phyloP scores from a whole-genome alignment of 2,797 vertebrate genomes.

The Fundulus diaphanus region DNA sequence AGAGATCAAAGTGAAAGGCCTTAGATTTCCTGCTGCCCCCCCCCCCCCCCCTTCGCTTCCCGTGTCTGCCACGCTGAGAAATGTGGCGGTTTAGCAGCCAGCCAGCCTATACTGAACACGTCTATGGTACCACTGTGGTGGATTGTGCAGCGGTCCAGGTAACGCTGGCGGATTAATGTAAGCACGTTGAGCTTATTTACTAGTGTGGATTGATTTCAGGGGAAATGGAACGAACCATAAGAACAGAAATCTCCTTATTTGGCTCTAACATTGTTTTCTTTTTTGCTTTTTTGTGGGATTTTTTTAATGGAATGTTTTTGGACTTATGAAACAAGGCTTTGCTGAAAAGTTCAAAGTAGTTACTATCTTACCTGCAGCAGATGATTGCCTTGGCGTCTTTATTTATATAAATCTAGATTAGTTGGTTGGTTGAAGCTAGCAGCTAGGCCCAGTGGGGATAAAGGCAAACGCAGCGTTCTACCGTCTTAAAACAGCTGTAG shows the following conservation, averaged over 20 bases:
- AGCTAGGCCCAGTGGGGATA: neutral
- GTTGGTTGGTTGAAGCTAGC: neutral
- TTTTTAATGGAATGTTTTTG: neutral
- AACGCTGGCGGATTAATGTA: constrained; percentile 31
- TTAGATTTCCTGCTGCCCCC: constrained; percentile 54
- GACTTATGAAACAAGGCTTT: neutral
- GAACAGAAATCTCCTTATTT: constrained; percentile 16
- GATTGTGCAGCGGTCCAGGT: constrained; percentile 19
- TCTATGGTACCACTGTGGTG: constrained; percentile 29
- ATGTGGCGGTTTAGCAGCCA: constrained; percentile 50
- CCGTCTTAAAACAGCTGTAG: neutral
- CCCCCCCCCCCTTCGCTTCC: constrained; percentile 17
- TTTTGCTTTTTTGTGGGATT: neutral
- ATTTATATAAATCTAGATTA: neutral
- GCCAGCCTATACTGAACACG: constrained; percentile 42
- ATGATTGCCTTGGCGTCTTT: neutral
- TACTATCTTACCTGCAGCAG: neutral
- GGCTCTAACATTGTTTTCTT: neutral
- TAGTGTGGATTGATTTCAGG: constrained; percentile 12
- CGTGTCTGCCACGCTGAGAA: constrained; percentile 51
- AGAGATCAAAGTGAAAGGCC: constrained; percentile 78
- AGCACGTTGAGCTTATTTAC: constrained; percentile 35
- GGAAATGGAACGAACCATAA: constrained; percentile 9
- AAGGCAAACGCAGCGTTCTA: neutral
- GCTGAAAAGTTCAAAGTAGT: neutral